Evolutionary conservation across 2,113 vertebrate genomes (phyloP), one percentile per base, ranked within the genome.

Genomic region (Pollimyrus isidori): DNA sequence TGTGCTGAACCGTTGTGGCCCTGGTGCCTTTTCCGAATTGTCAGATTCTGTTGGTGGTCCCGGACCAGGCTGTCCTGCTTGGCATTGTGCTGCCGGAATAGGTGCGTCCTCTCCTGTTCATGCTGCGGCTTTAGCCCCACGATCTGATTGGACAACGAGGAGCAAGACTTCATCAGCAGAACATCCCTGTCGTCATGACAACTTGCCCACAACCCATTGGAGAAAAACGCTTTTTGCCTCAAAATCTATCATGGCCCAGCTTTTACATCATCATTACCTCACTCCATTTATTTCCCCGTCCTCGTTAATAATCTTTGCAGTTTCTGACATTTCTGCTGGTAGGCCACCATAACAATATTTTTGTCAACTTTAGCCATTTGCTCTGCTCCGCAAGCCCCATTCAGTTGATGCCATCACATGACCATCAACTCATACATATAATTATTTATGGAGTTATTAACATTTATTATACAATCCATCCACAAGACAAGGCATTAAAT

Each of bases 141-240:
- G 95, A 99, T 99, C 97, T 98, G 98, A 99, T 99, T 99, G 98
- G 98, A 97, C 96, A 95, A 96, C 93, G 96, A 96, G 95, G 95
- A 96, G 96, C 97, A 92, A 98, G 97, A 97, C 97, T 97, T 98
- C 97, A 98, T 98, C 97, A 98, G 94, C 94, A 96, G 97, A 97
- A 97, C 97, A 99, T 99, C 97, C 97, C 96, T 98, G 97, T 99
- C 97, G 97, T 98, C 97, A 99, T 99, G 98, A 99, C 98, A 99
- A 99, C 98, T 97, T 97, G 94, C 96, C 97, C 97, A 96, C 97
- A 94, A 94, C 94, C 92, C 93, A 92, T 93, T 92, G 93, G 93
- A 58, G 52, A 45, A 90, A 89, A 65, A 52, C 89, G 90, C 95
- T 92, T 94, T 94, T 93, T 93, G 95, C 94, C 92, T 96, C 95